These are phyloP conservation scores for Pipistrellus pipistrellus DNA, from an alignment of 2,797 vertebrate genomes.

Conservation along the genomic window DNA sequence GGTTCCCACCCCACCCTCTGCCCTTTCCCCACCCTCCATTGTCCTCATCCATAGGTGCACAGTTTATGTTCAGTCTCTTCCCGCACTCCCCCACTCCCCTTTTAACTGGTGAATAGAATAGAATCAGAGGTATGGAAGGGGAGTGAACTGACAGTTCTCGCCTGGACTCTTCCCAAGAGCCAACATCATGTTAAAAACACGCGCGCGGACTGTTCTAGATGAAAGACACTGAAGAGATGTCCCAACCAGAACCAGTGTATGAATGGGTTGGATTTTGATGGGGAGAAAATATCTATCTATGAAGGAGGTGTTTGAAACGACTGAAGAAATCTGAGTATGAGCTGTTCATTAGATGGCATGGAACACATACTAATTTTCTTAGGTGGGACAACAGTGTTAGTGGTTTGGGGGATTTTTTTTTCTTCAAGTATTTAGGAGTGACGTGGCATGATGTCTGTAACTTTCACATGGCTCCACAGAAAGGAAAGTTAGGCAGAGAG, in stretches of 20 bases:
- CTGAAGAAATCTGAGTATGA: neutral
- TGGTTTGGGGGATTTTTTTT: neutral
- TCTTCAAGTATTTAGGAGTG: neutral
- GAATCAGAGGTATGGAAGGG: no score
- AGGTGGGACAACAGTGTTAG: neutral
- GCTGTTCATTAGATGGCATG: neutral
- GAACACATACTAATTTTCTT: neutral
- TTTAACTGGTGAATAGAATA: no score
- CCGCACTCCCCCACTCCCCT: no score
- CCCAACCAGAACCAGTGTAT: neutral
- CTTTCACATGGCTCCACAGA: neutral
- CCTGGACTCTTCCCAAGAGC: constrained; percentile 5
- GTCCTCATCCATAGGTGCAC: no score
- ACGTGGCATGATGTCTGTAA: neutral
- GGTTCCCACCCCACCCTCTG: no score
- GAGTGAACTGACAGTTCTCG: no score
- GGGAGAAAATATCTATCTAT: neutral
- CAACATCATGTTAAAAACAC: neutral
- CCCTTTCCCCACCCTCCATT: no score
- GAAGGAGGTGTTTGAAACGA: constrained; percentile 13
- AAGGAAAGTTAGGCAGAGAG: neutral
- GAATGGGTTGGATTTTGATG: neutral
- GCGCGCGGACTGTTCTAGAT: neutral
- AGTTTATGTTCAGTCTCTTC: no score
- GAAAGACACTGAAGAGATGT: neutral